phyloP scores from a whole-genome alignment of 2,797 vertebrate genomes.

The Phoebastria nigripes region DNA sequence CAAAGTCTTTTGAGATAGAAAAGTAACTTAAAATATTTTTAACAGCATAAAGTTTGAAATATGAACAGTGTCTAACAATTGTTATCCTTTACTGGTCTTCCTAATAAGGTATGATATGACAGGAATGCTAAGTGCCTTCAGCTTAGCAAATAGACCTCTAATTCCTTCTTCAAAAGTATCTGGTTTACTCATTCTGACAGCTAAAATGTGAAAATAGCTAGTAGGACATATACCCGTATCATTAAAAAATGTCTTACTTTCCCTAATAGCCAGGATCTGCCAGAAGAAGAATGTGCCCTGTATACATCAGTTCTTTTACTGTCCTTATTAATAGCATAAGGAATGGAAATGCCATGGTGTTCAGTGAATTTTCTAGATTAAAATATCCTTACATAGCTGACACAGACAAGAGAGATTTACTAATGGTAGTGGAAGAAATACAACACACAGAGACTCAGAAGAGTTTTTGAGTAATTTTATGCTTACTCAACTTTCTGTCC shows the following conservation, averaged over 20 bases:
- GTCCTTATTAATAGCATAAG: neutral
- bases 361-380: neutral
- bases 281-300: neutral
- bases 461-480: neutral
- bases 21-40: slow-evolving; percentile 22
- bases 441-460: neutral
- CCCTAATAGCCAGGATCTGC: neutral
- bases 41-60: neutral
- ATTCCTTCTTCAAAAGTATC: slow-evolving; percentile 15
- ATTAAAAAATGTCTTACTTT: neutral
- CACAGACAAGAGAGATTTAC: neutral
- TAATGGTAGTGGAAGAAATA: neutral
- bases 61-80: neutral
- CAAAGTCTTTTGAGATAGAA: neutral
- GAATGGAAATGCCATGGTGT: neutral
- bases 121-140: slow-evolving; percentile 33
- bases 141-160: slow-evolving; percentile 9
- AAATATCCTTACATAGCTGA: neutral
- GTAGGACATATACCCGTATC: neutral
- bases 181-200: slow-evolving; percentile 45
- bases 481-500: neutral
- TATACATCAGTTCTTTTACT: neutral
- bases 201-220: slow-evolving; percentile 16
- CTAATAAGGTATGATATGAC: slow-evolving; percentile 34
- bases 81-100: neutral